These are phyloP conservation scores for Alectoris magna DNA, from an alignment of 2,797 vertebrate species.

Conservation along the genomic window DNA sequence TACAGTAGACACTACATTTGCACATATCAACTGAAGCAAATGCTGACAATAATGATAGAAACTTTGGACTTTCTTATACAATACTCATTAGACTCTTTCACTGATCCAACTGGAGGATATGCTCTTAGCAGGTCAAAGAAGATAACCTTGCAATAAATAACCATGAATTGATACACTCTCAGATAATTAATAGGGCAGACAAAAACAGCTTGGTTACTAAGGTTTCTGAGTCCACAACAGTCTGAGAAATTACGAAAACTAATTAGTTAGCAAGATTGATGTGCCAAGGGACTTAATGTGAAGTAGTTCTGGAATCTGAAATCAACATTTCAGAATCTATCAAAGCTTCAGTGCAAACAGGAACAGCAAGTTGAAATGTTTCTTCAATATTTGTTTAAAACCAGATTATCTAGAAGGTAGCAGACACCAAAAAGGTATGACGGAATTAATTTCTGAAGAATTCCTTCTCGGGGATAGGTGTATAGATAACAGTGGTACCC, in stretches of 20 bases:
- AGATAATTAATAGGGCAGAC: background rate
- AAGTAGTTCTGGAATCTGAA: slow-evolving; percentile 9
- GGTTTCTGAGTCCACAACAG: slow-evolving; percentile 15
- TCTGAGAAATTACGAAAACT: background rate
- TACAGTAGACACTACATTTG: background rate
- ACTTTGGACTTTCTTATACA: accelerated
- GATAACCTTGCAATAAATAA: background rate
- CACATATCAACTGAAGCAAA: background rate
- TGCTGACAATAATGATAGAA: background rate
- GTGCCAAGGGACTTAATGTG: background rate
- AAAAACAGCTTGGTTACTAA: background rate
- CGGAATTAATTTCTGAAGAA: background rate
- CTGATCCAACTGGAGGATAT: background rate
- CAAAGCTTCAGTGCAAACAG: background rate
- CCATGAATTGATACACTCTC: accelerated
- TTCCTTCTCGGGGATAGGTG: background rate
- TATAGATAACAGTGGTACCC: background rate
- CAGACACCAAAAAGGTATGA: background rate
- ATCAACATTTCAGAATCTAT: background rate
- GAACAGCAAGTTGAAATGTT: background rate
- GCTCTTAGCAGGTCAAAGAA: background rate
- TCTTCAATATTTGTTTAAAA: background rate
- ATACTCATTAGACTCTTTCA: background rate
- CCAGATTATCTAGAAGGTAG: background rate
- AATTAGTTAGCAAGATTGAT: slow-evolving; percentile 25